These are phyloP conservation scores for Pituophis catenifer DNA, from an alignment of 2,113 vertebrate genomes.

Conservation along the genomic window DNA sequence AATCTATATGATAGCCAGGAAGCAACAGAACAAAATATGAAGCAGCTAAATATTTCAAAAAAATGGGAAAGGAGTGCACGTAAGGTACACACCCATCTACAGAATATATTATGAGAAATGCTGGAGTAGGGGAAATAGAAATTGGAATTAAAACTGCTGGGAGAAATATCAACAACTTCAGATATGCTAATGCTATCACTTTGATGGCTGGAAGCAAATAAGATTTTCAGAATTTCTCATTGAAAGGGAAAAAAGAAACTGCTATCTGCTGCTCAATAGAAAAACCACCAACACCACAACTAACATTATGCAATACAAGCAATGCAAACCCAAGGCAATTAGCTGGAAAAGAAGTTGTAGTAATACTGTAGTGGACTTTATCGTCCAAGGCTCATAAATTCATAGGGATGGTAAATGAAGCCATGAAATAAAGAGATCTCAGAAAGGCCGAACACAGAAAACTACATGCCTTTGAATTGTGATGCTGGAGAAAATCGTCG, in stretches of 20 bases:
- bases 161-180: neutral
- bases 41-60: neutral
- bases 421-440: neutral
- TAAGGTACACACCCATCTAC: neutral
- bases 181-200: neutral
- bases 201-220: neutral
- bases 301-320: neutral
- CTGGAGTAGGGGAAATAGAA: neutral
- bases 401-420: neutral
- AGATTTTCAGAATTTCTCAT: neutral
- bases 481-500: neutral
- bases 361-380: neutral
- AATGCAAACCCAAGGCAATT: neutral
- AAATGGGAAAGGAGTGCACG: neutral
- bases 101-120: neutral
- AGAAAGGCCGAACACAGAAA: neutral
- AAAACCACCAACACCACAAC: neutral
- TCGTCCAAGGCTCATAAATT: neutral
- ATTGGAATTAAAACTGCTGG: neutral
- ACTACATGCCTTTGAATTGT: neutral
- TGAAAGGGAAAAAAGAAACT: neutral
- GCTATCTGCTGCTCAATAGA: neutral
- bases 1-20: neutral
- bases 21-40: neutral
- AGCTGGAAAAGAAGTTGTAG: neutral